Conservation (phyloP, 2,797 vertebrate genomes). For the Macropodus opercularis region DNA sequence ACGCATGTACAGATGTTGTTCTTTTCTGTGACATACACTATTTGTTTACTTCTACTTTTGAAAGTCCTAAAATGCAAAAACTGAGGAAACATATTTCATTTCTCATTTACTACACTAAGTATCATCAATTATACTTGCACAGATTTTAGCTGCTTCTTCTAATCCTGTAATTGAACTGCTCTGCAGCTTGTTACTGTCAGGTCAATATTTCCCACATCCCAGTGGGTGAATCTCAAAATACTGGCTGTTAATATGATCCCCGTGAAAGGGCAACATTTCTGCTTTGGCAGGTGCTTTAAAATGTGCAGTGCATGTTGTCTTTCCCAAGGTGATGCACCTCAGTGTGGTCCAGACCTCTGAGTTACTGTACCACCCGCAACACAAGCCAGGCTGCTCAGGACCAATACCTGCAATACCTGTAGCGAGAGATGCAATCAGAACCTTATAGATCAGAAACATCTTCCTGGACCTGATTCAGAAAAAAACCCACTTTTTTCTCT, state of each 20-base stretch:
- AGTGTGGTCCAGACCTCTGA: not conserved
- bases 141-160: no score
- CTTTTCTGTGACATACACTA: no score
- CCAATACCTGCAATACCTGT: not conserved
- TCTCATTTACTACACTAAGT: no score
- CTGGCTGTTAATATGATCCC: no score
- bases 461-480: not conserved
- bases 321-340: no score
- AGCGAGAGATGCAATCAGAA: not conserved
- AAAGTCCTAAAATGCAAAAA: no score
- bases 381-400: not conserved
- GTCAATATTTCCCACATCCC: not conserved
- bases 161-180: no score
- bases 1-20: no score
- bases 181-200: not conserved
- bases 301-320: not conserved
- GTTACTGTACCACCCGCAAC: not conserved
- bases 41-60: no score
- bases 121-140: no score
- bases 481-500: no score
- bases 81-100: no score
- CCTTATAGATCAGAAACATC: not conserved
- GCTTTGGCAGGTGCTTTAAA: not conserved
- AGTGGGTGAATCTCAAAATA: not conserved
- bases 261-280: not conserved